Base-by-base conservation (phyloP, 2,113 vertebrate genomes). In the Xenopus laevis region DNA sequence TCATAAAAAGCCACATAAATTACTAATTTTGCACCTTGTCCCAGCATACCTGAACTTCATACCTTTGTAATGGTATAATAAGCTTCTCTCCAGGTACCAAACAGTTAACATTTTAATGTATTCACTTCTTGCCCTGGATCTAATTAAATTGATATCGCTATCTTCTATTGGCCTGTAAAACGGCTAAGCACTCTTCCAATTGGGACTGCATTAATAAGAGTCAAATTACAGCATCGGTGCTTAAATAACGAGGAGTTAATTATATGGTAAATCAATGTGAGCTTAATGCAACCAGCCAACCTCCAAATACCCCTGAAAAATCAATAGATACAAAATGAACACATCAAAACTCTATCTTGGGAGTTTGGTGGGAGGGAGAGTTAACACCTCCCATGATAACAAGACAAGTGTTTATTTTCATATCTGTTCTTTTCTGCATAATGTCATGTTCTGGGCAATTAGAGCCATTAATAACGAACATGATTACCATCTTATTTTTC, bases 231-330 rank as follows among this genome's bases (percentile, higher is more conserved):
- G 67, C 66, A 70, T 59, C 74, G 70, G 60, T 77, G 74, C 67
- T 69, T 77, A 77, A 77, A 77, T 77, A 77, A 77, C 59, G 60
- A 77, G 74, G 59, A 69, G 74, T 77, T 77, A 77, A 77, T 77
- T 77, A 77, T 77, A 77, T 77, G 74, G 74, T 68, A 70, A 77
- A 77, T 77, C 74, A 77, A 77, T 77, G 74, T 70, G 20, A 64
- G 74, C 67, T 63, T 70, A 77, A 77, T 70, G 60, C 74, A 77
- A 64, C 66, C 59, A 77, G 74, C 67, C 74, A 77, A 60, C 74
- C 65, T 70, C 60, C 74, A 77, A 77, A 70, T 77, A 77, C 74
- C 74, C 59, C 68, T 44, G 63, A 47, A 64, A 52, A 77, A 77
- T 77, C 74, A 46, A 77, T 77, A 68, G 23, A 45, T 52, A 64